Evolutionary conservation across 1,140 invertebrate species (phyloP).

Genomic region (Plutomurus gul): DNA sequence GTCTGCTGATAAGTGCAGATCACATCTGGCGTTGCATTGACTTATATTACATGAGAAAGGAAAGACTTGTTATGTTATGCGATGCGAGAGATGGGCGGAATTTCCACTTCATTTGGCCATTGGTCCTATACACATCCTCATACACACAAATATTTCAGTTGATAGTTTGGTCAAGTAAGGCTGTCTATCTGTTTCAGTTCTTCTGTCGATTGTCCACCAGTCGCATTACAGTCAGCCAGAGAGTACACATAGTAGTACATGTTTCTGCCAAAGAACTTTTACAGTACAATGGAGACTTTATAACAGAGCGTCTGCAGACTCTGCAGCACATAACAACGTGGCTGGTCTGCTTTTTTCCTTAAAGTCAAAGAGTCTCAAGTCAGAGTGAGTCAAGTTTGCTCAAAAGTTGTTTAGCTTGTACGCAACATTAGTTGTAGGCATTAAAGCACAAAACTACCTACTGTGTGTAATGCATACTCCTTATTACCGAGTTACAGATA

Average conservation of each 20-base stretch:
- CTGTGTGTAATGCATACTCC: too few relatives aligned
- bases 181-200: conserved; percentile 17
- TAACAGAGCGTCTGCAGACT: too few relatives aligned
- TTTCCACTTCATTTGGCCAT: conserved; percentile 26
- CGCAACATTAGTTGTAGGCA: not conserved
- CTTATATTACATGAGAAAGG: not conserved
- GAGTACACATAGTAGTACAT: not conserved
- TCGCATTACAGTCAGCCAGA: not conserved
- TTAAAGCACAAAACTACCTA: too few relatives aligned
- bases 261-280: too few relatives aligned
- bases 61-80: not conserved
- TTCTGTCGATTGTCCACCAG: conserved; percentile 23
- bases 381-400: conserved; percentile 4
- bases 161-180: not conserved
- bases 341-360: conserved; percentile 17
- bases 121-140: conserved; percentile 1
- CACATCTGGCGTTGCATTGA: not conserved
- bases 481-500: not conserved
- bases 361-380: not conserved
- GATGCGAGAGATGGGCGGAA: conserved; percentile 23
- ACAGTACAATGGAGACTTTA: too few relatives aligned
- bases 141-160: not conserved
- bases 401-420: conserved; percentile 10
- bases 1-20: conserved; percentile 9
- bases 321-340: not conserved